Base-by-base conservation (phyloP, 1,140 invertebrate species). In the Sycobia sp. region DNA sequence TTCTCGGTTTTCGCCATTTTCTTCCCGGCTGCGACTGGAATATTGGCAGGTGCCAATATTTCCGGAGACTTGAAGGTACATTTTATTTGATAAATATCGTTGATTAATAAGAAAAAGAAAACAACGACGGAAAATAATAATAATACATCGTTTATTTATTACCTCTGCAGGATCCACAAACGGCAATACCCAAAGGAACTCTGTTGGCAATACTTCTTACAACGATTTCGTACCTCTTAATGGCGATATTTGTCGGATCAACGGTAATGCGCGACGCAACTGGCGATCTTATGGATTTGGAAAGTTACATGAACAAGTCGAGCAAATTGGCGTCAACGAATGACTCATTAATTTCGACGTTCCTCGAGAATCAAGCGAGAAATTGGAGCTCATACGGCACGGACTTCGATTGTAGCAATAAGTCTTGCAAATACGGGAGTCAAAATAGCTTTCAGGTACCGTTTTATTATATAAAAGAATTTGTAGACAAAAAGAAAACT, bases 1-100 rank as follows among this genome's bases (percentile, higher is more conserved):
- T 98, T 98, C 80, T 94, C 93, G 2, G 94, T 98, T 0, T 96
- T 98, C 81, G 88, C 95, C 9, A 93, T 98, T 54, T 99, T 98
- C 82, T 99, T 99, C 76, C 96, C 96, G 13, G 96, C 96, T 0
- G 95, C 95, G 11, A 98, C 96, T 25, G 96, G 96, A 22, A 97
- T 98, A 76, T 82, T 95, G 69, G 93, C 94, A 14, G 94, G 94
- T 25, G 93, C 93, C 9, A 93, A 98, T 76, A 98, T 99, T 71
- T 97, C 94, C 46, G 96, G 96, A 32, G 93, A 96, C 82, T 83
- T 95, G 25, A 91, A 90, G 84, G 92, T 93, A 20, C 8, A 0
- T 18, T 14, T 34, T 69, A 22, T 5, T 32, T 50, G 13, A 38
- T 53, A 38, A 23, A 22, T 20, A 1, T 51, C 10, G 4, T 16